Evolutionary conservation across 2,888 invertebrate species (phyloP), one percentile per base, ranked within the genome.

Genomic region (Calliphora vomitoria): DNA sequence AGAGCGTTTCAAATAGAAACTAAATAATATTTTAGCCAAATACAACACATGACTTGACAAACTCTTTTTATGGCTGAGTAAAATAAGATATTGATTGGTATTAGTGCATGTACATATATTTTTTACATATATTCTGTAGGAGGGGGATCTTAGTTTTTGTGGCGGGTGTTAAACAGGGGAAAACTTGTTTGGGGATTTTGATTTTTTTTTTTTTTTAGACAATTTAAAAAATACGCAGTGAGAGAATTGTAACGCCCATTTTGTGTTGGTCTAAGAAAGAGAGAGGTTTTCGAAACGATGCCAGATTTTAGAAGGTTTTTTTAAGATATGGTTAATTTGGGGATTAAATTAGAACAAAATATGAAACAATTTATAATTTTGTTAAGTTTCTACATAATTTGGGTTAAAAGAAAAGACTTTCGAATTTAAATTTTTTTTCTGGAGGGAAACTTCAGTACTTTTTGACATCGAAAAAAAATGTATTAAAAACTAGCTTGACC

Each of bases 1-100:
- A 85, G 85, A 87, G 87, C 87, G 87, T 87, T 87, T 87, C 87
- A 85, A 87, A 87, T 87, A 75, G 87, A 87, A 87, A 87, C 87
- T 87, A 68, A 87, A 85, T 25, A 55, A 69, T 75, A 62, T 87
- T 87, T 74, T 76, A 79, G 69, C 80, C 83, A 87, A 80, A 76
- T 76, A 25, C 80, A 87, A 76, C 80, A 76, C 83, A 83, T 83
- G 86, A 75, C 84, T 82, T 76, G 71, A 81, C 74, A 86, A 85
- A 81, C 78, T 87, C 78, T 74, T 82, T 72, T 79, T 60, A 18
- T 71, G 50, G 20, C 58, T 71, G 79, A 66, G 64, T 25, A 83
- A 62, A 60, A 13, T 35, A 35, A 60, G 0, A 68, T 41, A 25
- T 44, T 18, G 31, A 31, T 44, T 31, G 13, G 79, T 82, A 20